These are phyloP conservation scores for Polydrusus pterygomalis DNA, from an alignment of 2,888 invertebrate species.

Conservation along the genomic window DNA sequence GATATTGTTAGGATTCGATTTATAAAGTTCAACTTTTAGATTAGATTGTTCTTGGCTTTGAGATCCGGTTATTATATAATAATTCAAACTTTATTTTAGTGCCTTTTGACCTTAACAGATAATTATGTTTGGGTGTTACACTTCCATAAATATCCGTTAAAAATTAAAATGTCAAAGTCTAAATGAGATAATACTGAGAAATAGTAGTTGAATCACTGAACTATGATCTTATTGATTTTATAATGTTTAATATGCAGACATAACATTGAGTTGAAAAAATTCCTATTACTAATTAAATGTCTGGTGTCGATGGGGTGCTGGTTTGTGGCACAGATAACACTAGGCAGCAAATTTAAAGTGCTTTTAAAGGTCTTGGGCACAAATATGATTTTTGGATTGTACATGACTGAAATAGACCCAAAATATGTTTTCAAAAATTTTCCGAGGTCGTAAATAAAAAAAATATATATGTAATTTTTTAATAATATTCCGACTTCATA, in stretches of 20 bases:
- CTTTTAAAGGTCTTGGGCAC: no score
- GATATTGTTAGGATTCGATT: no score
- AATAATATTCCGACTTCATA: no score
- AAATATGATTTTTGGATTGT: no score
- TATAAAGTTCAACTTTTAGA: background rate
- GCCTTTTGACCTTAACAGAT: slow-evolving; percentile 3
- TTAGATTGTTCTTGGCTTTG: background rate
- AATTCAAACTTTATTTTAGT: background rate
- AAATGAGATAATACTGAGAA: slow-evolving; percentile 11
- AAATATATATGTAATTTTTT: no score
- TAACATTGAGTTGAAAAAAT: background rate
- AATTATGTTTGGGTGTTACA: slow-evolving; percentile 19
- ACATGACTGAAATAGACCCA: no score
- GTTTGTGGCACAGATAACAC: no score
- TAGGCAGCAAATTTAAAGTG: no score
- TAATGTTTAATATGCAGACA: background rate
- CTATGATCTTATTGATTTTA: slow-evolving; percentile 10
- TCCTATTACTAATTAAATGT: background rate
- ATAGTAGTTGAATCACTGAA: slow-evolving; percentile 17
- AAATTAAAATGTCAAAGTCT: slow-evolving; percentile 15
- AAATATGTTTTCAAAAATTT: no score
- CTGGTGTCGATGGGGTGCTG: background rate
- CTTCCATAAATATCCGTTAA: background rate
- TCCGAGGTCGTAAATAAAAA: no score
- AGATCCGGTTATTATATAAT: slow-evolving; percentile 9